These are phyloP conservation scores for Gallirallus australis DNA, from an alignment of 2,797 vertebrate species.

Conservation along the genomic window DNA sequence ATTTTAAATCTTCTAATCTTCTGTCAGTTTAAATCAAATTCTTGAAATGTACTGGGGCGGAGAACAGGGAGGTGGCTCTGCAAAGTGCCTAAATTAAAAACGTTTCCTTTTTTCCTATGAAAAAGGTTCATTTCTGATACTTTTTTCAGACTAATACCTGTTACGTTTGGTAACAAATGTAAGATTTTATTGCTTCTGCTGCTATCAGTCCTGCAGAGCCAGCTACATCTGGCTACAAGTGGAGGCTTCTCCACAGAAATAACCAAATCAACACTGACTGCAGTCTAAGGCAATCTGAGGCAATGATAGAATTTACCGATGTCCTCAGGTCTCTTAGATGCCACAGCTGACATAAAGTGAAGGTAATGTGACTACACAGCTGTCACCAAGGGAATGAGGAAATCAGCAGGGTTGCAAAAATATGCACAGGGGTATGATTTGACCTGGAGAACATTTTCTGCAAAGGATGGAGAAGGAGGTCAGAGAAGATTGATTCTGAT, in stretches of 20 bases:
- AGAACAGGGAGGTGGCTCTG: background rate
- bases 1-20: conserved; percentile 43
- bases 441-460: background rate
- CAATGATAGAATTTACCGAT: conserved; percentile 31
- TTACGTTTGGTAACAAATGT: background rate
- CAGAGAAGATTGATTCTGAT: background rate
- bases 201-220: background rate
- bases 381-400: background rate
- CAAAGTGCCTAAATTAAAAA: background rate
- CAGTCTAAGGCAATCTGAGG: background rate
- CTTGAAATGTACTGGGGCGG: background rate
- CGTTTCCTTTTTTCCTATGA: background rate
- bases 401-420: background rate
- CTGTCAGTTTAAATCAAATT: conserved; percentile 14
- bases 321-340: background rate
- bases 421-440: background rate
- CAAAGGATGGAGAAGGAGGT: background rate
- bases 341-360: background rate
- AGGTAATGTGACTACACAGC: conserved; percentile 5
- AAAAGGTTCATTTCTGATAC: background rate
- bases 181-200: background rate
- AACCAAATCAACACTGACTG: background rate
- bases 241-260: background rate
- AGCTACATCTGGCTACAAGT: background rate
- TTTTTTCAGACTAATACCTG: background rate